Evolutionary conservation across 2,797 vertebrate genomes (phyloP).

Genomic region (Notolepis coatsorum): DNA sequence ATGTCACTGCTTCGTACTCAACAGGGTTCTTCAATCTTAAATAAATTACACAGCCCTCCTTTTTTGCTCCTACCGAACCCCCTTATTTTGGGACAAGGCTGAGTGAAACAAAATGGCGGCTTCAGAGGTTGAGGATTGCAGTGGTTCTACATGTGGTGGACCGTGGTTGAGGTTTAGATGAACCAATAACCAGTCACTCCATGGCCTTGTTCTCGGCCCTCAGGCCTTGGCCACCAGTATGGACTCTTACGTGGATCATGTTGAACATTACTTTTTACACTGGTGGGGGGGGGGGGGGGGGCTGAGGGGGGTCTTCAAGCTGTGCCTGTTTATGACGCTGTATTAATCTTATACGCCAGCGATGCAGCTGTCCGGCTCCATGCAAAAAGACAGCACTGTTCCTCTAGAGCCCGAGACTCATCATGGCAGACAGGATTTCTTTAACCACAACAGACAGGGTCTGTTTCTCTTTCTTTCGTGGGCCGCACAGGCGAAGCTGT

Average conservation of each 20-base stretch:
- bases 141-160: slow-evolving; percentile 6
- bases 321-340: slow-evolving; percentile 24
- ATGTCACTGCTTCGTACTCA: slow-evolving; percentile 79
- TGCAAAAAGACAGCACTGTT: not conserved
- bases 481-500: slow-evolving; percentile 3
- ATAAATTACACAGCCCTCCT: slow-evolving; percentile 60
- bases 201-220: slow-evolving; percentile 13
- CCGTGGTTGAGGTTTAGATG: slow-evolving; percentile 24
- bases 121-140: slow-evolving; percentile 5
- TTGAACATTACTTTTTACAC: slow-evolving; percentile 10
- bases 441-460: slow-evolving; percentile 11
- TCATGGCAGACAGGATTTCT: slow-evolving; percentile 7
- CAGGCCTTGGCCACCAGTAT: slow-evolving; percentile 3
- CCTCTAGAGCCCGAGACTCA: slow-evolving; percentile 23
- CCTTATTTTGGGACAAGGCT: not conserved
- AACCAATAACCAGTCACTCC: not conserved
- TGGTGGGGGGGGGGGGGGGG: too few species aligned
- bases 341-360: slow-evolving; percentile 47
- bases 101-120: slow-evolving; percentile 41
- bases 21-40: slow-evolving; percentile 73
- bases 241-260: slow-evolving; percentile 29
- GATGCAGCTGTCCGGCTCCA: slow-evolving; percentile 13
- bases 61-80: not conserved
- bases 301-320: slow-evolving; percentile 25
- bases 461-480: slow-evolving; percentile 15